Evolutionary conservation across 2,113 vertebrate genomes (phyloP), one percentile per base, ranked within the genome.

Genomic region (Oncorhynchus kisutch): DNA sequence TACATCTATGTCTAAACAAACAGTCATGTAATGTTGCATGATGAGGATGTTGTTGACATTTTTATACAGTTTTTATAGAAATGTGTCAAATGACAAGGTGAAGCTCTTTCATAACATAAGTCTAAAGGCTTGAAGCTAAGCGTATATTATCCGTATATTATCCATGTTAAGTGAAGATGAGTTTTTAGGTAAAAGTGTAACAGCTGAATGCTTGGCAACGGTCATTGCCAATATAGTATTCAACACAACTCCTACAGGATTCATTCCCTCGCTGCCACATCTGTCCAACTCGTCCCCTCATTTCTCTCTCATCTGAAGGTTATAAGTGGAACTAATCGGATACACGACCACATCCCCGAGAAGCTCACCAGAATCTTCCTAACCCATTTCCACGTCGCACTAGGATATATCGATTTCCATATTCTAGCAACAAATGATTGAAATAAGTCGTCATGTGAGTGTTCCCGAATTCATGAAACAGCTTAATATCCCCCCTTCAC

Each of bases 241-340:
- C 54, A 57, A 57, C 54, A 18, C 54, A 18, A 57, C 20, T 25
- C 1, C 59, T 65, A n/a, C 34, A 60, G 49, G 22, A 60, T 49
- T 70, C 29, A 0, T 76, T 14, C 39, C 24, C n/a, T 7, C 69
- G 29, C 22, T 66, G 48, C 4, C 71, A 39, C 65, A 27, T 60
- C 45, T 48, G 18, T 72, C 29, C 67, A 65, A 49, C 68, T 24
- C 49, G 31, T 60, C 73, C 49, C 82, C 31, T 75, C 73, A 78
- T 54, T 79, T 16, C 14, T 45, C 25, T 13, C 25, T 70, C 67
- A 67, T 54, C 71, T 80, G 81, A 86, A 88, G 81, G 81, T 86
- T 81, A 85, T 18, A 69, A 31, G 67, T 79, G 67, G 66, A 81
- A 71, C 25, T 75, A 78, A 80, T 22, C 12, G 72, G 74, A 84